These are phyloP conservation scores for Pelochelys cantorii DNA, from an alignment of 2,797 vertebrate species.

Conservation along the genomic window DNA sequence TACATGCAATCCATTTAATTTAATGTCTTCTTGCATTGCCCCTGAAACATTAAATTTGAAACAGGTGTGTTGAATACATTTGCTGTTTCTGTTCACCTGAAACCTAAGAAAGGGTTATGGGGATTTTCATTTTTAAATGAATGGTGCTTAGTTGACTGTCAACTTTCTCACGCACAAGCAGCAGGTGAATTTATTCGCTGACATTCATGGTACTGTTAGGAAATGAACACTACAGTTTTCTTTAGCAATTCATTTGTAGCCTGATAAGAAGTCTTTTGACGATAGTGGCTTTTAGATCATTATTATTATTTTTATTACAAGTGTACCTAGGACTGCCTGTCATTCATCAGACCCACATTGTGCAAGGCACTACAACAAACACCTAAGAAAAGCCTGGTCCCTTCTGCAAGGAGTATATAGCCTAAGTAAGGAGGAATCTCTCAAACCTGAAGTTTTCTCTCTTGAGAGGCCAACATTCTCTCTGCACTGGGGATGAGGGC, in stretches of 20 bases:
- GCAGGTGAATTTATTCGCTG: neutral
- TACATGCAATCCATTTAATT: neutral
- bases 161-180: too few species aligned
- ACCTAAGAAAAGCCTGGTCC: too few species aligned
- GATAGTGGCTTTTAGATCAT: neutral
- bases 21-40: neutral
- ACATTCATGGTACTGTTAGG: too few species aligned
- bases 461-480: too few species aligned
- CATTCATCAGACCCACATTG: too few species aligned
- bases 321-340: too few species aligned
- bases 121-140: neutral
- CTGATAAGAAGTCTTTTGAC: neutral
- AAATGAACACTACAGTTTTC: neutral
- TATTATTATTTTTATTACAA: neutral
- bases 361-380: too few species aligned
- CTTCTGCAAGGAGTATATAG: too few species aligned
- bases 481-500: too few species aligned
- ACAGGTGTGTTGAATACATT: neutral
- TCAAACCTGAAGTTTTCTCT: too few species aligned
- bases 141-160: fast-evolving
- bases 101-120: neutral
- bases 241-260: neutral
- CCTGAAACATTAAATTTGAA: neutral
- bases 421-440: too few species aligned
- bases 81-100: neutral